phyloP scores from a whole-genome alignment of 2,797 vertebrate genomes.

The Cottoperca gobio region DNA sequence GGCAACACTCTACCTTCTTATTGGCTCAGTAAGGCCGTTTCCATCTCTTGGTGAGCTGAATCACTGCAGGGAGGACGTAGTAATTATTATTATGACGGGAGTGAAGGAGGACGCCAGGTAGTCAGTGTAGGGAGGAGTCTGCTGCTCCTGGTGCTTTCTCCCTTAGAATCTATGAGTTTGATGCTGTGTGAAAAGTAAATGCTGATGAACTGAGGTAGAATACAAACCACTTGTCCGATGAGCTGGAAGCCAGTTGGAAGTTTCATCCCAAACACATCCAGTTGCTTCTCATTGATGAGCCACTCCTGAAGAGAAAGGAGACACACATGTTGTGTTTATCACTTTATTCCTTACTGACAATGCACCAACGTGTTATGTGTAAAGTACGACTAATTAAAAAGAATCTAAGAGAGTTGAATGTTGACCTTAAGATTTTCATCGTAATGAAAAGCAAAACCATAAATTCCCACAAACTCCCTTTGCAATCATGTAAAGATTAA shows the following conservation, averaged over 20 bases:
- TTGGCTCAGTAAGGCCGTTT: too few species aligned
- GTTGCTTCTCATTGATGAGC: conserved; percentile 83
- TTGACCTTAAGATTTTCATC: neutral
- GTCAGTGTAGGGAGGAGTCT: too few species aligned
- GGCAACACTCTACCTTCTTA: too few species aligned
- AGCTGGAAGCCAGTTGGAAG: conserved; percentile 89
- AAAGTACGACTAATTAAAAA: neutral
- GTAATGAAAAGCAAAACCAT: neutral
- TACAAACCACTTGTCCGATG: conserved; percentile 90
- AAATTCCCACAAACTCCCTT: neutral
- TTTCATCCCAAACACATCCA: conserved; percentile 89
- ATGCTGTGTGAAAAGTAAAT: neutral
- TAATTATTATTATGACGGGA: too few species aligned
- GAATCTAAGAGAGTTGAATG: too few species aligned
- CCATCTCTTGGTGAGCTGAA: too few species aligned
- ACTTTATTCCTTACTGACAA: neutral
- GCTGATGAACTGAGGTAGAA: neutral
- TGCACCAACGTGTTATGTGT: neutral
- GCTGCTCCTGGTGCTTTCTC: too few species aligned
- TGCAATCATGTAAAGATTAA: neutral
- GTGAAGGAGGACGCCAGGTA: too few species aligned
- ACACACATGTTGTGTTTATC: neutral
- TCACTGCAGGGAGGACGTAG: too few species aligned
- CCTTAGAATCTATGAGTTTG: neutral
- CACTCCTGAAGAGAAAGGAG: conserved; percentile 81